Evolutionary conservation across 2,113 vertebrate species (phyloP).

Genomic region (Atrichornis clamosus): DNA sequence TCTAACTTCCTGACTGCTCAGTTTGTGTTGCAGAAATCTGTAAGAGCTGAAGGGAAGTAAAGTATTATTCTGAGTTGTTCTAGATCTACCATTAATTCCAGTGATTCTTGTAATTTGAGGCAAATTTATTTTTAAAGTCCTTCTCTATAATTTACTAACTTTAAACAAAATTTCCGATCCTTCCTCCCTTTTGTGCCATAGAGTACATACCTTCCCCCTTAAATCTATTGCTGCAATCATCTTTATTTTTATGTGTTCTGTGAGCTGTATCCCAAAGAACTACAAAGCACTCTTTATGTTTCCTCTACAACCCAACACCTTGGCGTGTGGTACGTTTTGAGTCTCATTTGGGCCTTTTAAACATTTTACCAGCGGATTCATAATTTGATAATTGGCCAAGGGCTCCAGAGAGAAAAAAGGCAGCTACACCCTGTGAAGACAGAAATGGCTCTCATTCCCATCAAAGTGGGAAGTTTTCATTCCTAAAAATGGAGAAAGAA

Average conservation of each 20-base stretch:
- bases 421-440: neutral
- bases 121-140: neutral
- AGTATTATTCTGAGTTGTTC: neutral
- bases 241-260: neutral
- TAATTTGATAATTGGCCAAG: conserved; percentile 45
- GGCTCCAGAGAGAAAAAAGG: neutral
- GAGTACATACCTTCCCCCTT: neutral
- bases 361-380: neutral
- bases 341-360: conserved; percentile 25
- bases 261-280: neutral
- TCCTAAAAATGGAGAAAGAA: neutral
- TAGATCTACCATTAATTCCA: neutral
- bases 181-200: neutral
- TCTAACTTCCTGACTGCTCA: neutral
- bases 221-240: neutral
- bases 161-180: neutral
- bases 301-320: neutral
- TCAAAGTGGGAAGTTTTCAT: neutral
- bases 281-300: neutral
- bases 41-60: neutral
- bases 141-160: neutral
- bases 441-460: neutral
- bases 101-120: neutral
- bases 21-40: neutral
- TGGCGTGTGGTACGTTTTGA: neutral